Evolutionary conservation across 1,140 invertebrate species (phyloP).

Genomic region (Scaptomyza montana): DNA sequence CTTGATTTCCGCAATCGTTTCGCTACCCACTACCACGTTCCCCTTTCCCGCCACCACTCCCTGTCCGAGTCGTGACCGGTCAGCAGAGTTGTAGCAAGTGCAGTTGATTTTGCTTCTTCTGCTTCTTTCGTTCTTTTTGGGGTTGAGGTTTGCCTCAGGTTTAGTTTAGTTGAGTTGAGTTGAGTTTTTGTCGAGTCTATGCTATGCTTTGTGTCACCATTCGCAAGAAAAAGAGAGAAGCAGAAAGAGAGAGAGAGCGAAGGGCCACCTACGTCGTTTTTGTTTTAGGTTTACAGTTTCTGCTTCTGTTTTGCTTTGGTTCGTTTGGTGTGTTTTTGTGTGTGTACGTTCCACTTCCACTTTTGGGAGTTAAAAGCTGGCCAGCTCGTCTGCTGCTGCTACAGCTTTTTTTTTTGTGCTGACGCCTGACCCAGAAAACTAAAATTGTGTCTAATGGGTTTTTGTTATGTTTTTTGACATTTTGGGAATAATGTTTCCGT

Average conservation of each 20-base stretch:
- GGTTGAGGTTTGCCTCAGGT: constrained; percentile 34
- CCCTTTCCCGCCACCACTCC: not conserved
- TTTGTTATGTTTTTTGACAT: constrained; percentile 81
- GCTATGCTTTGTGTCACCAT: constrained; percentile 38
- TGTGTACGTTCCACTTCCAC: constrained; percentile 45
- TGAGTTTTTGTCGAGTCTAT: constrained; percentile 26
- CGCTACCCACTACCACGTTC: constrained; percentile 3
- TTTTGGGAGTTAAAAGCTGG: constrained; percentile 55
- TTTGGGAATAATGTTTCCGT: constrained; percentile 80
- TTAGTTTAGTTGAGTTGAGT: constrained; percentile 44
- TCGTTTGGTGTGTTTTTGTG: constrained; percentile 37
- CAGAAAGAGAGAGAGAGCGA: not conserved
- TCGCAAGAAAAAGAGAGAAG: not conserved
- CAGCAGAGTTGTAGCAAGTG: constrained; percentile 27
- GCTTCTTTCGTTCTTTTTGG: not conserved
- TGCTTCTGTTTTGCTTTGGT: constrained; percentile 19
- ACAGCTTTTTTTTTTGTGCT: constrained; percentile 33
- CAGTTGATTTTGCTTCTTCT: not conserved
- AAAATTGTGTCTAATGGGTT: constrained; percentile 77
- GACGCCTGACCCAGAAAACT: constrained; percentile 71
- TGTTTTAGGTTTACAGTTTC: constrained; percentile 50
- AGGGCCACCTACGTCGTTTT: constrained; percentile 57
- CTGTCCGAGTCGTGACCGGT: constrained; percentile 28
- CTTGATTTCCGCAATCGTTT: constrained; percentile 72
- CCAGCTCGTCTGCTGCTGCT: constrained; percentile 10